A percentile compares a stretch with the other conserved stretches of the same genome.
phyloP scores from a whole-genome alignment of 2,797 vertebrate species.

The Varecia variegata region DNA sequence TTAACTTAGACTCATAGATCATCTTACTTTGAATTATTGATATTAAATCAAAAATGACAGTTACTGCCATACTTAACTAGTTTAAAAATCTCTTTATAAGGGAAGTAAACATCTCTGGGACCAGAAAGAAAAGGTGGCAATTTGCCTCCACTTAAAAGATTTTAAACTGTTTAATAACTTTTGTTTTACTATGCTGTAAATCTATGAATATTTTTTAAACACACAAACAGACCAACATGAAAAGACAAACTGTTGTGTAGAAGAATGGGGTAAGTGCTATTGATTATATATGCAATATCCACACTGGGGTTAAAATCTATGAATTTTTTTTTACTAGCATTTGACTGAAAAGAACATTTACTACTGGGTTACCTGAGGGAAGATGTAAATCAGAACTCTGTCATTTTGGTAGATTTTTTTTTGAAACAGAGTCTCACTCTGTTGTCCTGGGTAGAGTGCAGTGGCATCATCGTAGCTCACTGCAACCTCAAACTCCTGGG shows the following conservation, averaged over 20 bases:
- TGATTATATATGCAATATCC: neutral
- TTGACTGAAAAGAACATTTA: conserved; percentile 46
- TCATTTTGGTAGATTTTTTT: neutral
- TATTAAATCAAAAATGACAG: neutral
- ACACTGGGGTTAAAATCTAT: neutral
- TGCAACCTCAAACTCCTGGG: too few species aligned
- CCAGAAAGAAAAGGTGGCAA: accelerated
- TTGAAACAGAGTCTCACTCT: too few species aligned
- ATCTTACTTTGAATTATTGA: neutral
- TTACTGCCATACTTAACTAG: neutral
- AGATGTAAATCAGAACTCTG: conserved; percentile 35
- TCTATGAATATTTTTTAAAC: conserved; percentile 55
- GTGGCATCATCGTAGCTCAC: too few species aligned
- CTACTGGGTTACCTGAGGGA: neutral
- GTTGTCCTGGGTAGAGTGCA: too few species aligned
- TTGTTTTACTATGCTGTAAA: neutral
- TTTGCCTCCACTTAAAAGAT: neutral
- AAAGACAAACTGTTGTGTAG: neutral
- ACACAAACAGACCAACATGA: neutral
- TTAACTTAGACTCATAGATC: neutral
- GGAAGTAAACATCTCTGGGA: neutral
- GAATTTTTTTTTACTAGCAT: conserved; percentile 55
- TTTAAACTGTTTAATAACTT: conserved; percentile 37
- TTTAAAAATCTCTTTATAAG: neutral
- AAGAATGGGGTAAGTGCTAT: neutral